Evolutionary conservation across 2,888 invertebrate species (phyloP), one percentile per base, ranked within the genome.

Genomic region (Ecliptopera silaceata): DNA sequence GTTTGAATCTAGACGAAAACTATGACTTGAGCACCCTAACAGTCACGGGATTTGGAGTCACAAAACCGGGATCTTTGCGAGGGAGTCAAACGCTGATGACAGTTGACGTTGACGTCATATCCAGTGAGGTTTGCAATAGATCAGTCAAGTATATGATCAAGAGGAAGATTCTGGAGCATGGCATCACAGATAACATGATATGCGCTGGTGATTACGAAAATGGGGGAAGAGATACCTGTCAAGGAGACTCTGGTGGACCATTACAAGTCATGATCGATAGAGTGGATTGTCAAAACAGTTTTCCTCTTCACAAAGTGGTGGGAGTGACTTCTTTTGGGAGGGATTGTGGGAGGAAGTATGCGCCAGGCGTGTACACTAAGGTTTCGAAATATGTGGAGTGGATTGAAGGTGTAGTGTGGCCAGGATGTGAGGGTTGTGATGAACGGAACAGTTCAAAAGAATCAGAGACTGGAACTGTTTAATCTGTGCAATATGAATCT

Each of bases 1-100:
- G 95, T 70, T 78, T 95, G 4, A 91, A 91, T 49, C 61, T 78
- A 1, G 71, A 78, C 2, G 63, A 78, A 8, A 56, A 75, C 10
- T 69, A 83, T 0, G 65, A 65, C 0, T 62, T 71, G 11, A 66
- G 60, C 0, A 88, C 82, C 45, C 83, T 92, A 4, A 93, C 93
- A 1, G 94, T 93, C 0, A 92, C 92, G 29, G 95, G 95, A 3
- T 95, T 94, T 78, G 95, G 95, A 1, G 92, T 92, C 53, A 92
- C 92, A 0, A 68, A 75, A 12, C 84, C 90, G 15, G 92, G 91
- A 71, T 83, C 79, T 0, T 62, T 71, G 0, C 61, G 63, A 2
- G 89, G 90, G 0, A 91, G 91, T 59, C 83, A 86, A 61, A 91
- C 91, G 0, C 58, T 92, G 38, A 92, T 92, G 92, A 87, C 79